These are phyloP conservation scores for Apogon talboti DNA, from an alignment of 2,797 vertebrate species.

Conservation along the genomic window DNA sequence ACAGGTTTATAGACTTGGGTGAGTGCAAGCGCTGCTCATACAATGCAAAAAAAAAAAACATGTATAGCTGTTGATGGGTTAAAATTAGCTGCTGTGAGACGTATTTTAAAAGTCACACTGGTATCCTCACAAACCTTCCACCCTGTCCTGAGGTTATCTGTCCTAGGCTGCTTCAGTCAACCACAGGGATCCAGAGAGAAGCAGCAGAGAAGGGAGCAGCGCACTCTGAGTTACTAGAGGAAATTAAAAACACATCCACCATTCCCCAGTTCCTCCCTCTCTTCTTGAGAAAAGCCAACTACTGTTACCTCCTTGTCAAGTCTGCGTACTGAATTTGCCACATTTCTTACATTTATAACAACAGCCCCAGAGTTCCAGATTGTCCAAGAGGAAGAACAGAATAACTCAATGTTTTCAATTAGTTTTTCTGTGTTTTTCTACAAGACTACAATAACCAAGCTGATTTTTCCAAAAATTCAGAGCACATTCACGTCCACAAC, in stretches of 20 bases:
- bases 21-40: neutral
- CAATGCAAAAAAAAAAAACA: neutral
- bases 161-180: constrained; percentile 45
- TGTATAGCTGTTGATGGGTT: neutral
- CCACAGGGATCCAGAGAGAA: constrained; percentile 36
- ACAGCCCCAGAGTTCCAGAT: constrained; percentile 14
- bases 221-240: constrained; percentile 45
- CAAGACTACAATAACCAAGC: constrained; percentile 13
- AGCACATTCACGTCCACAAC: constrained; percentile 8
- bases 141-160: constrained; percentile 42
- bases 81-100: constrained; percentile 12
- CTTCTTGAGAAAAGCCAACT: constrained; percentile 45
- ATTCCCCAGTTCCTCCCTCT: constrained; percentile 59
- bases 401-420: neutral
- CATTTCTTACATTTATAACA: constrained; percentile 43
- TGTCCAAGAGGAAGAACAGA: constrained; percentile 12
- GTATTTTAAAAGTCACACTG: constrained; percentile 18
- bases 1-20: neutral
- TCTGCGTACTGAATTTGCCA: constrained; percentile 20
- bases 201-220: constrained; percentile 38
- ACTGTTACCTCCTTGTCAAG: constrained; percentile 35
- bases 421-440: constrained; percentile 2
- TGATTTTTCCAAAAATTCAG: constrained; percentile 5
- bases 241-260: constrained; percentile 77
- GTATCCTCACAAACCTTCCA: constrained; percentile 31